phyloP scores from a whole-genome alignment of 2,113 vertebrate genomes.

The Limnothrissa miodon region DNA sequence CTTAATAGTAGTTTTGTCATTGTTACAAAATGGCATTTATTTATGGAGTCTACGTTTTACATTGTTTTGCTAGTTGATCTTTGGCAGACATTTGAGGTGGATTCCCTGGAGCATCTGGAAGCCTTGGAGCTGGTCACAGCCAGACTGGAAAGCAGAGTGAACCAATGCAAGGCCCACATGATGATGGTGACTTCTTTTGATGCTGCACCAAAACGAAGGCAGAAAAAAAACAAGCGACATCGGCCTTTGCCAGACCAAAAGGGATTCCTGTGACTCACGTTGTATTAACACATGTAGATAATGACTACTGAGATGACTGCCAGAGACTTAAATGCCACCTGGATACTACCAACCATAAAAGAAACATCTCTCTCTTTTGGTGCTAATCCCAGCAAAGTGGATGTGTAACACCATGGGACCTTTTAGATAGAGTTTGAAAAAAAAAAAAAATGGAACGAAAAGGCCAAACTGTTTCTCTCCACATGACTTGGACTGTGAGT shows the following conservation, averaged over 20 bases:
- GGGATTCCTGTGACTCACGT: background rate
- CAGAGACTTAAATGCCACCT: background rate
- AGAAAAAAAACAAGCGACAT: slow-evolving; percentile 44
- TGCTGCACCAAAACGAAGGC: slow-evolving; percentile 72
- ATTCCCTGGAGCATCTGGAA: slow-evolving; percentile 89
- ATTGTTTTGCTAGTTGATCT: slow-evolving; percentile 74
- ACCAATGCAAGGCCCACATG: slow-evolving; percentile 87
- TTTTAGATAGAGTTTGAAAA: background rate
- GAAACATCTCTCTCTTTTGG: background rate
- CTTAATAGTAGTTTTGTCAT: no score
- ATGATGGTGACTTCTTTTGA: slow-evolving; percentile 93
- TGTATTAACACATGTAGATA: background rate
- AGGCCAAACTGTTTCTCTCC: background rate
- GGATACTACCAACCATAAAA: background rate
- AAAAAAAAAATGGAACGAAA: background rate
- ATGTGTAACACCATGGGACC: background rate
- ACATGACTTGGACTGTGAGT: background rate
- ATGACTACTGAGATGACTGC: background rate
- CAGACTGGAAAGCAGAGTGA: slow-evolving; percentile 81
- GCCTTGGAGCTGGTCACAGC: slow-evolving; percentile 83
- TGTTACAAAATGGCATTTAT: background rate
- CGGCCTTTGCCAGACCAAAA: slow-evolving; percentile 22
- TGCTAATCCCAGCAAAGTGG: slow-evolving; percentile 21
- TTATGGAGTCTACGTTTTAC: slow-evolving; percentile 20
- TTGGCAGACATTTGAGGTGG: slow-evolving; percentile 86